Evolutionary conservation across 1,140 invertebrate species (phyloP), one percentile per base, ranked within the genome.

Genomic region (Pogonomyrmex californicus): DNA sequence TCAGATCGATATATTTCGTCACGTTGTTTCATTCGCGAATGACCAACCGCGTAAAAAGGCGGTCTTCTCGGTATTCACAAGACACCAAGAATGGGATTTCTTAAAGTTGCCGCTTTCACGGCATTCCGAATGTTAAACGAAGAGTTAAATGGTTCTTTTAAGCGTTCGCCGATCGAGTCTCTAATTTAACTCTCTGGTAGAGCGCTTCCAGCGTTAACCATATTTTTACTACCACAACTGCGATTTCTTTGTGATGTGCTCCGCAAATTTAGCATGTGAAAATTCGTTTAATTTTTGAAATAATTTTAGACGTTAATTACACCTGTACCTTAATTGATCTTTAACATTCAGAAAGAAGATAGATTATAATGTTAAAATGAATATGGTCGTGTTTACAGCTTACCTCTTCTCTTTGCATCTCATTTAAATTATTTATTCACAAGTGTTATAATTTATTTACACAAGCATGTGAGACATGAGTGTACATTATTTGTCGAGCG

Each of bases 381-480:
- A 41, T 58, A 56, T 33, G 2, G 4, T 58, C 1, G 30, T 47
- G 17, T 75, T 41, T 76, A 23, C 9, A 33, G 5, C 30, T 62
- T 62, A 51, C 41, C 0, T 41, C 17, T 66, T 38, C 6, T 14
- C 14, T 54, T 5, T 12, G 7, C 47, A n/a, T 5, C 6, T 78
- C 10, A 36, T 63, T 41, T 54, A 56, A 70, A 81, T 77, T 60
- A 54, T 70, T 44, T 58, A 33, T 58, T 71, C 36, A 56, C 66
- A 7, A 44, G 1, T 78, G 63, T 79, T 78, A 63, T 81, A 92
- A 92, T 92, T 87, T 89, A 93, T 91, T 91, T 91, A 89, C 83
- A 30, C 33, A 62, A 91, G 58, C 86, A 79, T 86, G 63, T 58
- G 54, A 76, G 75, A 66, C 58, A 73, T 77, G 87, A 51, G 33